These are phyloP conservation scores for Oncorhynchus keta DNA, from an alignment of 2,113 vertebrate genomes.

Conservation along the genomic window DNA sequence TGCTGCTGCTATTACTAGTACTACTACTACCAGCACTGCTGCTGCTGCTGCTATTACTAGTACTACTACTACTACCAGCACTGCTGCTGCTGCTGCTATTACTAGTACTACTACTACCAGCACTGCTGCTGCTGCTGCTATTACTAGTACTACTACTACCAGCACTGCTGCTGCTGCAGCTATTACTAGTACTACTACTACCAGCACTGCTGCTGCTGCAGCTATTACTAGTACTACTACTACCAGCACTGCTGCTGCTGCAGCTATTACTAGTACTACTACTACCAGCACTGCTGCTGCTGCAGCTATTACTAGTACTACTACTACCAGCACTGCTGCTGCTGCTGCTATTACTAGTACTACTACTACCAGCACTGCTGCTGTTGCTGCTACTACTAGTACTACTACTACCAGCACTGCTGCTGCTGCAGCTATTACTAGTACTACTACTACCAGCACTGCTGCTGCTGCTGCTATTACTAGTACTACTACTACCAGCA, in stretches of 20 bases:
- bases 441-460: rapidly evolving
- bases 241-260: rapidly evolving
- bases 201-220: rapidly evolving
- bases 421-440: rapidly evolving
- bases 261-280: too few species aligned
- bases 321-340: rapidly evolving
- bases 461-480: rapidly evolving
- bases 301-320: rapidly evolving
- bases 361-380: too few species aligned
- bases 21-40: too few species aligned
- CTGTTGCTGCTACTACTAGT: too few species aligned
- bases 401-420: rapidly evolving
- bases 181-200: too few species aligned
- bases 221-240: too few species aligned
- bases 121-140: rapidly evolving
- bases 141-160: too few species aligned
- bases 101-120: rapidly evolving
- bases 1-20: rapidly evolving
- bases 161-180: too few species aligned
- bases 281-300: too few species aligned
- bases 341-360: too few species aligned
- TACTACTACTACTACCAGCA: too few species aligned
- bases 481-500: rapidly evolving
- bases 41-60: too few species aligned
- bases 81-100: rapidly evolving